Conservation (phyloP, 2,888 invertebrate species). For the Tachina grossa region DNA sequence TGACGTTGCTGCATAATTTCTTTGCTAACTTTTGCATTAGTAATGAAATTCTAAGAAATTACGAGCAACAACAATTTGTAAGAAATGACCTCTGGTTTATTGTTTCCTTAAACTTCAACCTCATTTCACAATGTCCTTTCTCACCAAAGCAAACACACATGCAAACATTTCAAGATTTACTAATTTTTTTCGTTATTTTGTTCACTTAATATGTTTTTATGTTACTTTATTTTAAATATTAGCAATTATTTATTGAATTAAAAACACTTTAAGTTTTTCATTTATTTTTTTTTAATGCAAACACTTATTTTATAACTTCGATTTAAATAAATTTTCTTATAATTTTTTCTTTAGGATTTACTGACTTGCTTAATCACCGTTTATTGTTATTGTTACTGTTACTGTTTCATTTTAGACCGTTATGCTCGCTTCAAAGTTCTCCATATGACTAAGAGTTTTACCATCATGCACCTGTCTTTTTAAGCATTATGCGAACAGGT, state of each 20-base stretch:
- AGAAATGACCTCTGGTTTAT: conserved; percentile 54
- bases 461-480: conserved; percentile 66
- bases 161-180: neutral
- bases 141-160: neutral
- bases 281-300: conserved; percentile 22
- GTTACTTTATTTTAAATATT: too few relatives aligned
- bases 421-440: conserved; percentile 72
- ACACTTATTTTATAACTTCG: conserved; percentile 14
- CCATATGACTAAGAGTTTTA: conserved; percentile 76
- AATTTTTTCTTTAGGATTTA: conserved; percentile 7
- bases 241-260: neutral
- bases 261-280: neutral
- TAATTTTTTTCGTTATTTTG: neutral
- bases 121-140: conserved; percentile 54
- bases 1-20: conserved; percentile 51
- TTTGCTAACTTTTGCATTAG: conserved; percentile 36
- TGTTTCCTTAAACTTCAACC: conserved; percentile 70
- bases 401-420: conserved; percentile 46
- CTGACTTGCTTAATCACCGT: conserved; percentile 23
- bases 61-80: neutral
- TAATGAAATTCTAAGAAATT: conserved; percentile 26
- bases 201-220: neutral
- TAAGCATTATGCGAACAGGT: conserved; percentile 60
- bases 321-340: neutral
- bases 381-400: too few relatives aligned